A percentile compares a stretch with the other conserved stretches of the same genome.
Evolutionary conservation across 2,888 invertebrate genomes (phyloP).

Genomic region (Mesoligia furuncula): DNA sequence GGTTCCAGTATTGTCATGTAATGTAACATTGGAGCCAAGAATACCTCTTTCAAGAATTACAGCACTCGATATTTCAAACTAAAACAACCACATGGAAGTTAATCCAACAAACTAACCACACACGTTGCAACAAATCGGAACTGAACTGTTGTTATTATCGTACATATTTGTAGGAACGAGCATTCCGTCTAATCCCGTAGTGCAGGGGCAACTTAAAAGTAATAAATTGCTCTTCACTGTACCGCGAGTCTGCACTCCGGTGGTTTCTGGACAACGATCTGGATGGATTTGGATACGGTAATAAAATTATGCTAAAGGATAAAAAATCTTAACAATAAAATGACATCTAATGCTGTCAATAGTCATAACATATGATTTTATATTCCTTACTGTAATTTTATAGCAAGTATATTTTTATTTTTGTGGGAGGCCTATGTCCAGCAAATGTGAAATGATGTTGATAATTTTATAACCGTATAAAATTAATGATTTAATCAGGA

Average conservation of each 20-base stretch:
- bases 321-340: no score
- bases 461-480: not conserved
- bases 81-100: constrained; percentile 27
- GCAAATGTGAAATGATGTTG: no score
- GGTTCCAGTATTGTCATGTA: not conserved
- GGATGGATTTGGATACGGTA: constrained; percentile 45
- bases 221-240: constrained; percentile 80
- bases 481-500: not conserved
- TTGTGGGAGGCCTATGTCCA: no score
- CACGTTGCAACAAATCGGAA: constrained; percentile 38
- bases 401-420: no score
- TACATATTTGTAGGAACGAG: constrained; percentile 59
- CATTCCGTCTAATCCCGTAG: constrained; percentile 69
- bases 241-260: constrained; percentile 72
- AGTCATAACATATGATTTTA: no score
- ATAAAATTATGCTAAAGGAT: not conserved
- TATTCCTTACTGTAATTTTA: no score
- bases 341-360: no score
- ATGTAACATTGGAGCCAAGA: not conserved
- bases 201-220: constrained; percentile 74
- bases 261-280: constrained; percentile 64
- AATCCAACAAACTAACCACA: constrained; percentile 40
- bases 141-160: constrained; percentile 46
- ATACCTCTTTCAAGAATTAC: not conserved
- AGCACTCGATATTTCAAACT: not conserved